These are phyloP conservation scores for Dreissena rostriformis DNA, from an alignment of 1,140 invertebrate genomes.

Conservation along the genomic window DNA sequence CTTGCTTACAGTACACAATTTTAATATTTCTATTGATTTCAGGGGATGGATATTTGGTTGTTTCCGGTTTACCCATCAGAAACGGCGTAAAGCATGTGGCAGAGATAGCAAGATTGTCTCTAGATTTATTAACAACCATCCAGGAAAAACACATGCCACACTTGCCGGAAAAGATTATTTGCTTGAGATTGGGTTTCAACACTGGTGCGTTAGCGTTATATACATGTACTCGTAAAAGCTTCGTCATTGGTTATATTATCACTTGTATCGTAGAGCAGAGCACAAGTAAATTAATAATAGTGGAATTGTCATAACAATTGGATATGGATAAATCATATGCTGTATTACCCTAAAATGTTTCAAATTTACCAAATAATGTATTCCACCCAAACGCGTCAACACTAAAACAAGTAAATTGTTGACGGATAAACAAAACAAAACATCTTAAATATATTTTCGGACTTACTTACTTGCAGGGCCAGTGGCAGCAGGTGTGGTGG, in stretches of 20 bases:
- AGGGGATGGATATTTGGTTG: slow-evolving; percentile 76
- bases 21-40: neutral
- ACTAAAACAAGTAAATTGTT: too few relatives aligned
- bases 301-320: too few relatives aligned
- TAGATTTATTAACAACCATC: slow-evolving; percentile 91
- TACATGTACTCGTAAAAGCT: too few relatives aligned
- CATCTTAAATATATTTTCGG: too few relatives aligned
- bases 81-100: slow-evolving; percentile 95
- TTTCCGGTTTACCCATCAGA: slow-evolving; percentile 90
- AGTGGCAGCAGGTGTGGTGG: slow-evolving; percentile 85
- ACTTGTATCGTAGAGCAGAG: too few relatives aligned
- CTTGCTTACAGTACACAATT: neutral
- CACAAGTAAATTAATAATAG: too few relatives aligned
- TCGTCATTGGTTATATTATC: too few relatives aligned
- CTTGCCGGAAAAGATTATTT: slow-evolving; percentile 89
- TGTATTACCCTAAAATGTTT: too few relatives aligned
- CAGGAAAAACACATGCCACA: slow-evolving; percentile 92
- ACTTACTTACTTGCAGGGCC: slow-evolving; percentile 86
- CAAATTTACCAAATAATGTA: too few relatives aligned
- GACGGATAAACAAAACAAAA: too few relatives aligned
- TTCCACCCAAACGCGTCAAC: too few relatives aligned
- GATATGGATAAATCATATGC: too few relatives aligned
- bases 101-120: slow-evolving; percentile 92
- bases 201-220: slow-evolving; percentile 85
- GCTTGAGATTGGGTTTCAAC: slow-evolving; percentile 95